Conservation (phyloP, 2,113 vertebrate genomes). For the Chamaetylas fuelleborni region DNA sequence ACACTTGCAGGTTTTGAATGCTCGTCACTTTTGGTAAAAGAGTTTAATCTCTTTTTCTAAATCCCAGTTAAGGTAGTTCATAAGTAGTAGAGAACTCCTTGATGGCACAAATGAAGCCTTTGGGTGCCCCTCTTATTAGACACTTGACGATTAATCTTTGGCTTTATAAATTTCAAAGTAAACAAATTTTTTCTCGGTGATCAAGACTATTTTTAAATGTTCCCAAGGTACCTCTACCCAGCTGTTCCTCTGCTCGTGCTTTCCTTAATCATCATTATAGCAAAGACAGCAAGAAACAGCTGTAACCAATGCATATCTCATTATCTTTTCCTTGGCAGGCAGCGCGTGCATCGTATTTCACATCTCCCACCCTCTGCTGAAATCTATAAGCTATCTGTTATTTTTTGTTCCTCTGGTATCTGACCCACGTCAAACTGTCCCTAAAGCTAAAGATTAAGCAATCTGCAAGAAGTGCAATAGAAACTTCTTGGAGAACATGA, state of each 20-base stretch:
- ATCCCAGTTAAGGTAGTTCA: neutral
- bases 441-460: conserved; percentile 29
- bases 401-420: conserved; percentile 37
- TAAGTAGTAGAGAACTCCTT: neutral
- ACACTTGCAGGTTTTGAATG: neutral
- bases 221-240: conserved; percentile 53
- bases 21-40: neutral
- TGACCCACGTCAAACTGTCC: neutral
- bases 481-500: neutral
- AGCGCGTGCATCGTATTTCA: neutral
- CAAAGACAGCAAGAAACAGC: conserved; percentile 51
- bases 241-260: conserved; percentile 28
- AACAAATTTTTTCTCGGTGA: conserved; percentile 19
- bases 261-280: conserved; percentile 52
- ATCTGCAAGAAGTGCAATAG: neutral
- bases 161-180: conserved; percentile 42
- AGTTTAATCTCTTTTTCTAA: neutral
- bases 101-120: neutral
- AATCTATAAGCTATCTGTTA: conserved; percentile 40
- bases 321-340: conserved; percentile 60
- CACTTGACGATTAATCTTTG: neutral
- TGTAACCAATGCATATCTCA: conserved; percentile 54
- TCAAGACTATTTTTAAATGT: conserved; percentile 26
- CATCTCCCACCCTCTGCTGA: conserved; percentile 50
- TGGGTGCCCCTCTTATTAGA: neutral